These are phyloP conservation scores for Tympanuchus pallidicinctus DNA, from an alignment of 2,113 vertebrate genomes.

Conservation along the genomic window DNA sequence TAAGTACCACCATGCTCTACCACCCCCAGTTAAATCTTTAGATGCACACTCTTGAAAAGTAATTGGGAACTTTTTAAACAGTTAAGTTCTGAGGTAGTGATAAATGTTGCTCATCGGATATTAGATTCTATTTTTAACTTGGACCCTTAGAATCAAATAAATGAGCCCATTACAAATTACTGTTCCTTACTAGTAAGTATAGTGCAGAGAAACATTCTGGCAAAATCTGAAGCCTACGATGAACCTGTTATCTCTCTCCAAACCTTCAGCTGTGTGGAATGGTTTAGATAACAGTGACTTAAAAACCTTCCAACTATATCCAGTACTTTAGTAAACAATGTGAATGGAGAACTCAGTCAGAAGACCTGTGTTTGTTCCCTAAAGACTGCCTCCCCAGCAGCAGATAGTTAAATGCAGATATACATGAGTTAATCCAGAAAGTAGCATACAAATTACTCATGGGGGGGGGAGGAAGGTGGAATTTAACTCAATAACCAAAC, in stretches of 20 bases:
- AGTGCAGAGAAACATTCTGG: background rate
- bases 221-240: background rate
- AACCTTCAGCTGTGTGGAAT: background rate
- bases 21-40: background rate
- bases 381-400: background rate
- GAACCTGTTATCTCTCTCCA: background rate
- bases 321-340: slow-evolving; percentile 6
- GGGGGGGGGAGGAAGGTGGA: no score
- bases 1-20: background rate
- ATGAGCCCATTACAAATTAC: background rate
- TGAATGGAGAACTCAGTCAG: background rate
- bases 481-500: slow-evolving; percentile 48
- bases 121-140: background rate
- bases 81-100: background rate
- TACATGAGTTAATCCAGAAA: slow-evolving; percentile 33
- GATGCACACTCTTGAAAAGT: background rate
- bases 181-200: background rate
- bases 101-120: background rate
- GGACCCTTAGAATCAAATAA: background rate
- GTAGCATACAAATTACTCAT: slow-evolving; percentile 16
- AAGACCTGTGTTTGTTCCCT: background rate
- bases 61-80: background rate
- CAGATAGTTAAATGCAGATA: slow-evolving; percentile 43
- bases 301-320: slow-evolving; percentile 8
- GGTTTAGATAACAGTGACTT: slow-evolving; percentile 7